phyloP scores from a whole-genome alignment of 2,797 vertebrate genomes.

The Poeciliopsis gracilis region DNA sequence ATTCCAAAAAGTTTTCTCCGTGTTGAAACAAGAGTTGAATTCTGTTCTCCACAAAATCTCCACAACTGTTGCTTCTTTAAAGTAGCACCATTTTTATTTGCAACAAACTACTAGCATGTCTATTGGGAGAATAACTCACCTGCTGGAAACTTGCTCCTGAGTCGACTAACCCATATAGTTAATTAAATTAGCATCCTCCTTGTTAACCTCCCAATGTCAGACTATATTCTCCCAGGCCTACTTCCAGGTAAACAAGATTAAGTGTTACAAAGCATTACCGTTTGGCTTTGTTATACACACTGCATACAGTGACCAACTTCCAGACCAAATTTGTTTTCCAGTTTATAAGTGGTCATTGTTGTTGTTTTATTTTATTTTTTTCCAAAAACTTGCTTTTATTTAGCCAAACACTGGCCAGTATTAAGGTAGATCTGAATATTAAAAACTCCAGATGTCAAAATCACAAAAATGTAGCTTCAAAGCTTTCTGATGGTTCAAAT shows the following conservation, averaged over 20 bases:
- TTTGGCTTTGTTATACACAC: not conserved
- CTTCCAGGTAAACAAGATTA: not conserved
- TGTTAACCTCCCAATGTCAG: not conserved
- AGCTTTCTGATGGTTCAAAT: not conserved
- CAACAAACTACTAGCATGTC: not conserved
- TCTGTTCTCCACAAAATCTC: not conserved
- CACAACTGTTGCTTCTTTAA: not conserved
- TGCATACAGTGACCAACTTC: not conserved
- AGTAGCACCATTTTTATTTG: not conserved
- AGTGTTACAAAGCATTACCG: not conserved
- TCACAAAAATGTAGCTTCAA: not conserved
- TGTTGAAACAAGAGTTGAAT: not conserved
- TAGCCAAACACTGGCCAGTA: not conserved
- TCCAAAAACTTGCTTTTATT: not conserved
- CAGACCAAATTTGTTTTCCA: not conserved
- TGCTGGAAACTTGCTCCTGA: not conserved
- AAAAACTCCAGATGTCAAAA: not conserved
- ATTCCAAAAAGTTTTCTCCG: not conserved
- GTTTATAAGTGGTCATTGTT: not conserved
- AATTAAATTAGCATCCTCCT: not conserved
- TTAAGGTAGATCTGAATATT: not conserved
- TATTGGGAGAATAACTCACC: not conserved
- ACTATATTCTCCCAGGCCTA: not conserved
- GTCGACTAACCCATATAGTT: not conserved
- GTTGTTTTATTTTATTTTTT: not conserved